These are phyloP conservation scores for Amazona vittata DNA, from an alignment of 2,113 vertebrate species.

Conservation along the genomic window DNA sequence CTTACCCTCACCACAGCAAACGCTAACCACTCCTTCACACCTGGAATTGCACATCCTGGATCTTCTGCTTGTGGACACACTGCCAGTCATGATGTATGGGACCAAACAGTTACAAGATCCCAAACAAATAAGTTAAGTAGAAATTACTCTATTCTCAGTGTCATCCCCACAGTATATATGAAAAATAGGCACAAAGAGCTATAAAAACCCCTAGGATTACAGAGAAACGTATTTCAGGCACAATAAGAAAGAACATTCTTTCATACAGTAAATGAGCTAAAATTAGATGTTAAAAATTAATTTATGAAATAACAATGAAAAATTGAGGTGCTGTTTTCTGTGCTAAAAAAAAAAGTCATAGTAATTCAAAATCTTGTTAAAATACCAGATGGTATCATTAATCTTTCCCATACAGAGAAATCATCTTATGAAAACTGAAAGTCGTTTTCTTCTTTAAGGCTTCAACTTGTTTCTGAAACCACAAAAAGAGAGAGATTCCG, in stretches of 20 bases:
- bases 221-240: not conserved
- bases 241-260: not conserved
- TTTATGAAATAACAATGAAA: not conserved
- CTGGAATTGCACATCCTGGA: not conserved
- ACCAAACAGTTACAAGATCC: not conserved
- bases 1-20: not conserved
- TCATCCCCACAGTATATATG: not conserved
- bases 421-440: not conserved
- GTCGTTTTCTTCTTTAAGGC: not conserved
- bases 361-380: not conserved
- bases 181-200: not conserved
- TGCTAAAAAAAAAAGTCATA: not conserved
- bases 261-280: not conserved
- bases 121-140: not conserved
- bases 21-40: not conserved
- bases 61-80: not conserved
- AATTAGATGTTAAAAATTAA: not conserved
- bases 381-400: not conserved
- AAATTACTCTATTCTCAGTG: not conserved
- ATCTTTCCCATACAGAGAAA: not conserved
- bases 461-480: not conserved
- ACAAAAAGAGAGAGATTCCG: not conserved
- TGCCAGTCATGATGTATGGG: accelerated
- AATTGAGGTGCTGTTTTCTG: not conserved
- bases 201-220: not conserved